Evolutionary conservation across 1,140 invertebrate species (phyloP).

Genomic region (Caenorhabditis elegans): DNA sequence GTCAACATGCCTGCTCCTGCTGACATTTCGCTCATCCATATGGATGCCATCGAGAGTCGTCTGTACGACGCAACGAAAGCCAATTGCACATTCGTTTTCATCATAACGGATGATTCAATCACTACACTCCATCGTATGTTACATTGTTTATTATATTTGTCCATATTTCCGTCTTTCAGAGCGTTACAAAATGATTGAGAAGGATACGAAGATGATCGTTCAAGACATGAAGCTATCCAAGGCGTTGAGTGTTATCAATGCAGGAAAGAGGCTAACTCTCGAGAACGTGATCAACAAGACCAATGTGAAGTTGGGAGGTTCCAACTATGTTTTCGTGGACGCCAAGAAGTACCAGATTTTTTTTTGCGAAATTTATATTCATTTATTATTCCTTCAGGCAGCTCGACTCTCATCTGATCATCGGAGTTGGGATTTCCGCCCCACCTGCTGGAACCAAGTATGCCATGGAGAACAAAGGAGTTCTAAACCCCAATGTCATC

Average conservation of each 20-base stretch:
- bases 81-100: conserved; percentile 26
- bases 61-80: neutral
- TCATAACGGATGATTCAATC: conserved; percentile 36
- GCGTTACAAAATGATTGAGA: conserved; percentile 22
- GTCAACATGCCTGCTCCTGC: neutral
- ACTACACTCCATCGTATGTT: conserved; percentile 38
- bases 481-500: conserved; percentile 31
- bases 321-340: conserved; percentile 41
- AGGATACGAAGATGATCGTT: neutral
- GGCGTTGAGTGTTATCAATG: neutral
- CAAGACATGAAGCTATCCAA: conserved; percentile 40
- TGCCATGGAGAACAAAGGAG: neutral
- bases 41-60: neutral
- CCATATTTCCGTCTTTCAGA: neutral
- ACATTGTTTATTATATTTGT: neutral
- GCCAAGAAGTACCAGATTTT: neutral
- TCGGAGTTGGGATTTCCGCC: conserved; percentile 47
- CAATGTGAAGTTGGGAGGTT: conserved; percentile 43
- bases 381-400: neutral
- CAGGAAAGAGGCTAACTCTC: conserved; percentile 25
- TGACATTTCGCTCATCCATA: neutral
- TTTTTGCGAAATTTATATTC: neutral
- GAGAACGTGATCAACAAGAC: conserved; percentile 41
- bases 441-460: conserved; percentile 36
- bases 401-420: conserved; percentile 13